Evolutionary conservation across 2,797 vertebrate species (phyloP).

Genomic region (Labroides dimidiatus): DNA sequence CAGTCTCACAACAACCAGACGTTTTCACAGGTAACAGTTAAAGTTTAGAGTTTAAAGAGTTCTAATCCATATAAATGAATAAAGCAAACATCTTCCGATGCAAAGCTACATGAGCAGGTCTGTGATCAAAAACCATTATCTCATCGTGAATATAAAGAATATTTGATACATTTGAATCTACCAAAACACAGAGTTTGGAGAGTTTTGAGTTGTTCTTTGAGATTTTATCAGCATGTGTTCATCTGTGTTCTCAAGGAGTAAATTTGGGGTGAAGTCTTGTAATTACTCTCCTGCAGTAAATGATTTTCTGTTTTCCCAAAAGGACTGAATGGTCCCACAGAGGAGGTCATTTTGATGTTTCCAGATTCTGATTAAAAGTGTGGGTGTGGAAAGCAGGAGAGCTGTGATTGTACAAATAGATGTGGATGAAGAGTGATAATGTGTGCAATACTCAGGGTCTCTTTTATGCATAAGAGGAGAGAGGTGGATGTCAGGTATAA

Average conservation of each 20-base stretch:
- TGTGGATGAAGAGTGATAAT: not conserved
- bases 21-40: too few species aligned
- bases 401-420: constrained; percentile 2
- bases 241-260: constrained; percentile 11
- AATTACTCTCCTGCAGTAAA: constrained; percentile 6
- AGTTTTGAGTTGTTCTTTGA: constrained; percentile 9
- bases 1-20: too few species aligned
- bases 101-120: too few species aligned
- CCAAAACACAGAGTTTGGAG: too few species aligned
- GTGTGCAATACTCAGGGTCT: not conserved
- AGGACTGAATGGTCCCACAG: constrained; percentile 13
- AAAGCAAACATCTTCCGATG: too few species aligned
- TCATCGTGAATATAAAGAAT: too few species aligned
- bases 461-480: not conserved
- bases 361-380: constrained; percentile 20
- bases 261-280: constrained; percentile 10
- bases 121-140: too few species aligned
- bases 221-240: not conserved
- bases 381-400: not conserved
- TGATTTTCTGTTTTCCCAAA: constrained; percentile 20
- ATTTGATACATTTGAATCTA: too few species aligned
- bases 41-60: too few species aligned
- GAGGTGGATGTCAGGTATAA: not conserved
- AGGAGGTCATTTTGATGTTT: constrained; percentile 8
- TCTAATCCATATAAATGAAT: too few species aligned